Evolutionary conservation across 2,797 vertebrate genomes (phyloP), one percentile per base, ranked within the genome.

Genomic region (Cercopithecus neglectus): DNA sequence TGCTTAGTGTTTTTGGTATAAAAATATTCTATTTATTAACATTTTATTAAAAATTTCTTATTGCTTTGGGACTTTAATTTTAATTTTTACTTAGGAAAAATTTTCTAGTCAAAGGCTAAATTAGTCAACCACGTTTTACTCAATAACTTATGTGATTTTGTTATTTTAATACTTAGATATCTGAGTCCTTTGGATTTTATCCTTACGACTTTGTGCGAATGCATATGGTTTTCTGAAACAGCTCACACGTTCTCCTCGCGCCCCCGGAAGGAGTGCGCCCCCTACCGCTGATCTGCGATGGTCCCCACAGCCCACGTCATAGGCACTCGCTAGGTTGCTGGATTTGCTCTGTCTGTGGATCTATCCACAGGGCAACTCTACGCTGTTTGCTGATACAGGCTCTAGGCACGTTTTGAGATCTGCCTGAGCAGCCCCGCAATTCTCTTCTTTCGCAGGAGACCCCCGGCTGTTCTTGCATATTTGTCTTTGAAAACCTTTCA

Each of bases 301-400:
- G n/a, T 70, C 21, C 67, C n/a, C 67, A n/a, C 61, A 17, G 61
- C 61, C 61, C 30, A 8, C 0, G 61, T 33, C 14, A 14, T 11
- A 22, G 10, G 67, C 67, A 11, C 67, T 22, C 14, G 7, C 61
- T 11, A 33, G n/a, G 1, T 36, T 70, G 36, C 67, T 22, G 67
- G 8, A 70, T 70, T 70, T 70, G 4, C 33, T 21, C 67, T 36
- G 1, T 70, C 67, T 36, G n/a, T 11, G 11, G n/a, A 21, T 22
- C n/a, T 22, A 2, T 36, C 67, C 11, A 11, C 0, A 9, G 33
- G 67, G n/a, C 64, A 19, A 5, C n/a, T 36, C n/a, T 1, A n/a
- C 0, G 17, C n/a, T 8, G 17, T 70, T n/a, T 5, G 4, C 33
- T n/a, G 33, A 36, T 17, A 19, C 17, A 22, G 67, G 19, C 19